Base-by-base conservation (phyloP, 2,888 invertebrate species). In the Andrena fulva region DNA sequence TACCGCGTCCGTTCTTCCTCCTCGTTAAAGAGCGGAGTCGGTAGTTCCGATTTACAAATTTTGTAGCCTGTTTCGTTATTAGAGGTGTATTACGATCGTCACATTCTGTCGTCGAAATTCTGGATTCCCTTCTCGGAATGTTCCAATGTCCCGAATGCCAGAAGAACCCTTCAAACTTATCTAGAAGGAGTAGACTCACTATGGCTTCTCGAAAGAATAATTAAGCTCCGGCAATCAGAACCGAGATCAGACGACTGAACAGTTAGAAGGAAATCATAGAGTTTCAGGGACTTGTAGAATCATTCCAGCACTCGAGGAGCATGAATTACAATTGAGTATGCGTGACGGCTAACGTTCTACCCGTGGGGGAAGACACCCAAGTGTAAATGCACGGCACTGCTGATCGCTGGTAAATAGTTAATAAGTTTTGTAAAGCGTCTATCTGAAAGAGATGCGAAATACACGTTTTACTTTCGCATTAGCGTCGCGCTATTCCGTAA, bases 381-480 rank as follows among this genome's bases (percentile, higher is more conserved):
- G 80, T 84, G 68, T 75, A 77, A 71, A 85, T 62, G 68, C 77
- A 80, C 75, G 85, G 85, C 82, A 85, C 81, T 86, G 87, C 77
- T 80, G 77, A 72, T 87, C 80, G 86, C 81, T 87, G 82, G 82
- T 84, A 71, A 80, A 79, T 77, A 76, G 78, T 86, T 52, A 50
- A 59, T 74, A 77, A 48, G 42, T 64, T 64, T 87, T 56, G 68
- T 86, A 87, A 87, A 87, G 87, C 87, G 86, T 87, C 72, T 77
- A 78, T 85, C 82, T 77, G 85, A 84, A 86, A 82, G 42, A 59
- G 74, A 62, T 79, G 79, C 82, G 68, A 54, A 54, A 48, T n/a
- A 35, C 20, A 27, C 10, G 12, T 24, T 42, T 42, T 50, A 31
- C 29, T 59, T 60, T 54, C 80, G 63, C 67, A 27, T 67, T 24